Evolutionary conservation across 2,888 invertebrate species (phyloP), one percentile per base, ranked within the genome.

Genomic region (Mesoligia furuncula): DNA sequence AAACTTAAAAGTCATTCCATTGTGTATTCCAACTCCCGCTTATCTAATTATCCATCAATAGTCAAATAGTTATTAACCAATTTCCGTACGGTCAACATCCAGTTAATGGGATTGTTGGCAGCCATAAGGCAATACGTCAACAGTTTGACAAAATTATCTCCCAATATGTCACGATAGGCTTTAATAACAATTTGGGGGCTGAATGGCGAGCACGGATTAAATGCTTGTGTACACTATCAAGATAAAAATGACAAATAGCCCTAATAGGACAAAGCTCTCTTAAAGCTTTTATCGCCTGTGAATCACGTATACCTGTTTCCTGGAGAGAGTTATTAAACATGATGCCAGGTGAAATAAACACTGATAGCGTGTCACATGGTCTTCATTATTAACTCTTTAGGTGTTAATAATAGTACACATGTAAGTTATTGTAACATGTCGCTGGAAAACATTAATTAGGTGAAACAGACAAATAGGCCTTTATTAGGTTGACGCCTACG

Each of bases 241-340:
- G 95, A 95, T 95, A 95, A 95, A 89, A 93, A 91, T 92, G 93
- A 91, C 90, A 92, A 92, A 92, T 91, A 91, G 79, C 77, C 70
- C 79, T 78, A 76, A 71, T 81, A 68, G 57, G 15, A 73, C 66
- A 70, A 73, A 83, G 79, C 80, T 84, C 74, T 70, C 76, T 65
- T 77, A 66, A 73, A 67, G 74, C 77, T 75, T 73, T 85, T 84
- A 81, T 84, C 74, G 59, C 11, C 91, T 91, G 91, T 81, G 71
- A 81, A 82, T 81, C 80, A 80, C 77, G 71, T 74, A 20, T 59
- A 15, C 36, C 57, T 20, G 54, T 76, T 72, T 77, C 76, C 77
- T 72, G 48, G 54, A 72, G 73, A 45, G 67, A 61, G 51, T 72
- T 57, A 81, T 75, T 69, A 84, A 70, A 73, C 64, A 48, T 36